These are phyloP conservation scores for Exaiptasia diaphana DNA, from an alignment of 64 coral and sea anemone species.

Conservation along the genomic window DNA sequence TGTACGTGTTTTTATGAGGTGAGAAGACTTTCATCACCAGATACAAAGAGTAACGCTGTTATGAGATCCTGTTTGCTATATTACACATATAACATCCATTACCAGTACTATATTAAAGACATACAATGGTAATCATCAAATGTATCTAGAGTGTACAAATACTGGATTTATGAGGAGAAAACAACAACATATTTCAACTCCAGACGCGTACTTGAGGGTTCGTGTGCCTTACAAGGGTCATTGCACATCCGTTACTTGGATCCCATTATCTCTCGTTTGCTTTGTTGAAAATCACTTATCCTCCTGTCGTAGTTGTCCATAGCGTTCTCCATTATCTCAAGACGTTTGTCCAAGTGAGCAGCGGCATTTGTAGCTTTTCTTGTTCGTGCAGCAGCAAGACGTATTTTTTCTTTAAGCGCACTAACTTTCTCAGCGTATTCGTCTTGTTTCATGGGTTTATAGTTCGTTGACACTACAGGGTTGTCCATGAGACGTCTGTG, in stretches of 20 bases:
- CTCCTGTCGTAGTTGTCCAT: slow-evolving; percentile 1
- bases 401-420: not conserved
- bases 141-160: too few relatives aligned
- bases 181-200: too few relatives aligned
- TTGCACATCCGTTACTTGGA: slow-evolving; percentile 17
- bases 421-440: not conserved
- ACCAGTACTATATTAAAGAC: too few relatives aligned
- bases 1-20: too few relatives aligned
- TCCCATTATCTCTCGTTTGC: slow-evolving; percentile 1
- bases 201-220: too few relatives aligned
- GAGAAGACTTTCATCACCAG: too few relatives aligned
- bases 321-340: not conserved
- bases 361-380: not conserved
- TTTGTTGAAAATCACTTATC: not conserved
- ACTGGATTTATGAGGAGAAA: too few relatives aligned
- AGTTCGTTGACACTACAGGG: not conserved
- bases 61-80: too few relatives aligned
- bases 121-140: too few relatives aligned
- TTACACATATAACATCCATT: too few relatives aligned
- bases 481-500: not conserved
- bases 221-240: too few relatives aligned
- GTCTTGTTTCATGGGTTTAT: not conserved
- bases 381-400: not conserved
- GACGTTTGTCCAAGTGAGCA: not conserved
- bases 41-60: too few relatives aligned